Evolutionary conservation across 37 sponge, comb jelly and placozoan genomes (phyloP).

Genomic region (Chondrilla cf. caribensis): DNA sequence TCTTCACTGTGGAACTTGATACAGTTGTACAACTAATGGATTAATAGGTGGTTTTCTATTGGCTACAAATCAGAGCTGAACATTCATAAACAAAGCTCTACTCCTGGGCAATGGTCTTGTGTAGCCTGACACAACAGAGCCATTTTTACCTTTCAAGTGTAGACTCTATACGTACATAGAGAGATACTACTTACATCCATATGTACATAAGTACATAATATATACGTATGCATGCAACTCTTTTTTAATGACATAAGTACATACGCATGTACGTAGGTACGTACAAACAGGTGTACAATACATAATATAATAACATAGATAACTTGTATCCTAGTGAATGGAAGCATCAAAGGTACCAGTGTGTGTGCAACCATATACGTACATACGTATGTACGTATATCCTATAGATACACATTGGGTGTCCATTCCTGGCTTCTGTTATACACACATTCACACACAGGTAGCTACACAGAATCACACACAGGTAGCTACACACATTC

Average conservation of each 20-base stretch:
- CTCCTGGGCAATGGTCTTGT: too few relatives aligned
- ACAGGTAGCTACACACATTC: background rate
- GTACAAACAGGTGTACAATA: background rate
- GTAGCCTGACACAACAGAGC: too few relatives aligned
- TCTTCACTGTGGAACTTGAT: too few relatives aligned
- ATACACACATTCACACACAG: slow-evolving; percentile 29
- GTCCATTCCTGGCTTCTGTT: background rate
- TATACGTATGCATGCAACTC: background rate
- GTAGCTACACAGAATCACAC: background rate
- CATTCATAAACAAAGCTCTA: too few relatives aligned
- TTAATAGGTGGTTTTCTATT: too few relatives aligned
- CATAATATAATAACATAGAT: background rate
- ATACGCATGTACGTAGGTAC: background rate
- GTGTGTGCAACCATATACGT: background rate
- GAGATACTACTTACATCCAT: background rate
- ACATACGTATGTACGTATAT: background rate
- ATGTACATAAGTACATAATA: background rate
- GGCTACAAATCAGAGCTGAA: too few relatives aligned
- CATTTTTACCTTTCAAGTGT: too few relatives aligned
- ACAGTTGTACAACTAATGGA: too few relatives aligned
- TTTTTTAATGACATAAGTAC: background rate
- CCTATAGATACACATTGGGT: background rate
- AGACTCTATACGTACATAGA: background rate
- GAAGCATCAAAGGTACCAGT: background rate
- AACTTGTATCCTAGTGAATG: background rate